Base-by-base conservation (phyloP, 1,140 invertebrate species). In the Micrasema longulum region DNA sequence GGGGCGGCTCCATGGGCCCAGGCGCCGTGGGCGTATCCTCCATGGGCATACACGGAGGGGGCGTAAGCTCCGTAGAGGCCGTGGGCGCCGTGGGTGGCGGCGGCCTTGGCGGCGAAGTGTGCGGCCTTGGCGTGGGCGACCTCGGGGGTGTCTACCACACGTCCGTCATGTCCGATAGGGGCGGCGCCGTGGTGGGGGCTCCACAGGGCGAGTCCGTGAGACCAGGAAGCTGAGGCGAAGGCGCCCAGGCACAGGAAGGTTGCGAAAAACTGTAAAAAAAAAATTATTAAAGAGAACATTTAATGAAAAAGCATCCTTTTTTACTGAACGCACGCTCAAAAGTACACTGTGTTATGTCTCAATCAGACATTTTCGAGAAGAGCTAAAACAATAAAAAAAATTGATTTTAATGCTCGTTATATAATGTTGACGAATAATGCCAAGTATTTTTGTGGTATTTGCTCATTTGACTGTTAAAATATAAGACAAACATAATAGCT, bases 71-170 rank as follows among this genome's bases (percentile, higher is more conserved):
- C 20, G 23, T 43, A 22, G 63, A 20, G 26, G 20, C 65, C 65
- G 38, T 70, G 68, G 43, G 41, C 68, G 10, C 57, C 57, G 23
- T 60, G 55, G 41, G 82, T 78, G 3, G 82, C 81, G 67, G 82
- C 82, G 69, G 78, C 78, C n/a, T 81, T 79, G 69, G 83, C 83
- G 41, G 69, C 69, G 63, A 66, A 71, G 69, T 71, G 69, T n/a
- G 48, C 47, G 18, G 69, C 60, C 43, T 71, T 71, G 14, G 69
- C 69, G 31, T 71, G 69, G 22, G 69, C 62, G 76, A 83, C 83
- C 72, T 84, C 83, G 35, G 68, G 55, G 48, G 68, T 70, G 31
- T 70, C 68, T n/a, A 65, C 22, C 1, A 71, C 69, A 1, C 38
- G 35, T 22, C 69, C 69, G 11, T 71, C 36, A 57, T 71, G 62